Conservation (phyloP, 2,888 invertebrate species). For the Cremastinae sp. region DNA sequence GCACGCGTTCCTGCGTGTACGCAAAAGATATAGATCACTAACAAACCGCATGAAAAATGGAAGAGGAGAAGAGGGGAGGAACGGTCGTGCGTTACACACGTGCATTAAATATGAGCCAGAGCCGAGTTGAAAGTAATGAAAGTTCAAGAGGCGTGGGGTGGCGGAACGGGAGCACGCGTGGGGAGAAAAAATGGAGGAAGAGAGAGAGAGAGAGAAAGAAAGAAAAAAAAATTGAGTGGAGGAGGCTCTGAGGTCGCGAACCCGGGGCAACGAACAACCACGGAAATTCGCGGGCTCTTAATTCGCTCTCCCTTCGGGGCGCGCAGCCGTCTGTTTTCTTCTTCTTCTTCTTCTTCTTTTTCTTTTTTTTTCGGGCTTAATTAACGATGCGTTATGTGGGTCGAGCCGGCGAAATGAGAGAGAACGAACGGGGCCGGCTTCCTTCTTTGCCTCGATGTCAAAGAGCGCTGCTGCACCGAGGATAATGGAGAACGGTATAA, state of each 20-base stretch:
- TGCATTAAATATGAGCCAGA: not conserved
- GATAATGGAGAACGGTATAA: slow-evolving; percentile 57
- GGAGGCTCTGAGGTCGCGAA: slow-evolving; percentile 55
- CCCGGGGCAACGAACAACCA: slow-evolving; percentile 54
- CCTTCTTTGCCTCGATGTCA: slow-evolving; percentile 45
- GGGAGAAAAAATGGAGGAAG: not conserved
- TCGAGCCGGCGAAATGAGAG: slow-evolving; percentile 29
- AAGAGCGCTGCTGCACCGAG: slow-evolving; percentile 52
- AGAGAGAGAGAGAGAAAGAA: not conserved
- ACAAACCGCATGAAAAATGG: too few species aligned
- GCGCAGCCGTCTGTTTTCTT: slow-evolving; percentile 51
- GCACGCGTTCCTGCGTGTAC: too few species aligned
- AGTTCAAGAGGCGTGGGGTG: slow-evolving; percentile 38
- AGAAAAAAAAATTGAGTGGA: not conserved
- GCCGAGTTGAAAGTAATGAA: slow-evolving; percentile 40
- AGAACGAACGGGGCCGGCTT: not conserved
- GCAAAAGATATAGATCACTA: too few species aligned
- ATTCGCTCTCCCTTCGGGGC: slow-evolving; percentile 39
- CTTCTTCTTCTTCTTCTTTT: too few species aligned
- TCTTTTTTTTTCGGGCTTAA: slow-evolving; percentile 56
- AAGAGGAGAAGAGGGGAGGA: too few species aligned
- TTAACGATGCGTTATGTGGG: slow-evolving; percentile 60
- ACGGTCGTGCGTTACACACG: too few species aligned
- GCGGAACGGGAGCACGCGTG: not conserved
- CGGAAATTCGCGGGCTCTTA: slow-evolving; percentile 34